Base-by-base conservation (phyloP, 2,888 invertebrate genomes). In the Drosophila flavopinicola region DNA sequence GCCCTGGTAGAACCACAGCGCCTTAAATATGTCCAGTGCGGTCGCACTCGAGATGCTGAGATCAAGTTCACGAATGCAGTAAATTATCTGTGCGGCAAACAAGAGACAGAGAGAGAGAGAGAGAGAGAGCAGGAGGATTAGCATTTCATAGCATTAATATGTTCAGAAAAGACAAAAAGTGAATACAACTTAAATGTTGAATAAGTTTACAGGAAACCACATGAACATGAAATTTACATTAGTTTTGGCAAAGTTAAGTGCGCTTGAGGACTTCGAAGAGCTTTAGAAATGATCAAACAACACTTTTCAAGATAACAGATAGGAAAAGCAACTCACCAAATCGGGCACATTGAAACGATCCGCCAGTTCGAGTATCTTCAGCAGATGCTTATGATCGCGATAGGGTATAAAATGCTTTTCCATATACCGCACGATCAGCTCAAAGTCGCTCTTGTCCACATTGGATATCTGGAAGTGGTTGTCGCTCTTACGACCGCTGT, bases 331-430 rank as follows among this genome's bases (percentile, higher is more conserved):
- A 65, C 88, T 87, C 60, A 91, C 90, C 78, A 91, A 75, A 78
- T 91, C 91, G 38, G 91, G 91, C 68, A 91, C 91, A 77, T 91
- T 90, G 68, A 88, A 91, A 45, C 90, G 88, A 73, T 90, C 91
- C 48, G 91, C 89, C 65, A 91, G 73, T 63, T 91, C 90, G 27
- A 91, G 84, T 64, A 91, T 90, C 58, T 90, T 89, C 39, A 91
- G 77, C 66, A 91, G 88, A 73, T 91, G 91, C 73, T 89, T 83
- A 73, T 91, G 91, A 76, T 91, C 90, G 54, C 88, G 88, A 72
- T 90, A 91, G 65, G 88, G 89, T 29, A 91, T 88, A 57, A 91
- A 91, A 59, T 90, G 91, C 25, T 90, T 91, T 68, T 91, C 91
- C 69, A 91, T 87, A 66, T 89, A 91, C 49, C 91, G 88, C 52